Evolutionary conservation across 1,140 invertebrate genomes (phyloP).

Genomic region (Sminthurides bifidus): DNA sequence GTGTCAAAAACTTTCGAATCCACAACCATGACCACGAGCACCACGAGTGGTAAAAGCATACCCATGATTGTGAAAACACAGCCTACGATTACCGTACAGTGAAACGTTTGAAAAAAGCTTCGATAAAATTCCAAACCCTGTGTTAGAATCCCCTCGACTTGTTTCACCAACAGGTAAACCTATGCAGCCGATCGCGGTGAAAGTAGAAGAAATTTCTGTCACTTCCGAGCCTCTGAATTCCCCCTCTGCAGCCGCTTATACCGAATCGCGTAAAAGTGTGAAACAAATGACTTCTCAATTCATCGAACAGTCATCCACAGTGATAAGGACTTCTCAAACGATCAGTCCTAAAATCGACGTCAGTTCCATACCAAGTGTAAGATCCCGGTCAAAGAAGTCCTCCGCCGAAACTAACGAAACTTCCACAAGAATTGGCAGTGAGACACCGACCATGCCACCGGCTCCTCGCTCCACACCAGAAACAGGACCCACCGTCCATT

Average conservation of each 20-base stretch:
- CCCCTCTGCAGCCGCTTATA: neutral
- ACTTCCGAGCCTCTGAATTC: neutral
- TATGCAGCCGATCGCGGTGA: neutral
- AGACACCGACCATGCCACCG: neutral
- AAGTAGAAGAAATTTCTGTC: slow-evolving; percentile 1
- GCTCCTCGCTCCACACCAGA: neutral
- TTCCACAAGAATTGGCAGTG: neutral
- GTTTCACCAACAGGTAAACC: slow-evolving; percentile 5
- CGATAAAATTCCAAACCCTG: neutral
- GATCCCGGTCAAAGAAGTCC: neutral
- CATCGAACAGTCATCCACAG: too few relatives aligned
- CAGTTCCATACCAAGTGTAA: neutral
- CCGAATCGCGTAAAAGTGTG: neutral
- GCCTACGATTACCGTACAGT: neutral
- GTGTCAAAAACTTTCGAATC: neutral
- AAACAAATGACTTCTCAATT: neutral
- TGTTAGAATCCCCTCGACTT: slow-evolving; percentile 5
- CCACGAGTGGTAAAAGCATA: too few relatives aligned
- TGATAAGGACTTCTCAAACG: neutral
- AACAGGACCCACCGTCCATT: neutral
- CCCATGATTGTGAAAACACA: slow-evolving; percentile 7
- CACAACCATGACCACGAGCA: neutral
- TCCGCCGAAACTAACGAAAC: neutral
- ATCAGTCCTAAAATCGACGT: neutral
- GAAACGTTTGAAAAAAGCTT: neutral